These are phyloP conservation scores for Ceyx melanurus DNA, from an alignment of 2,113 vertebrate genomes.

Conservation along the genomic window DNA sequence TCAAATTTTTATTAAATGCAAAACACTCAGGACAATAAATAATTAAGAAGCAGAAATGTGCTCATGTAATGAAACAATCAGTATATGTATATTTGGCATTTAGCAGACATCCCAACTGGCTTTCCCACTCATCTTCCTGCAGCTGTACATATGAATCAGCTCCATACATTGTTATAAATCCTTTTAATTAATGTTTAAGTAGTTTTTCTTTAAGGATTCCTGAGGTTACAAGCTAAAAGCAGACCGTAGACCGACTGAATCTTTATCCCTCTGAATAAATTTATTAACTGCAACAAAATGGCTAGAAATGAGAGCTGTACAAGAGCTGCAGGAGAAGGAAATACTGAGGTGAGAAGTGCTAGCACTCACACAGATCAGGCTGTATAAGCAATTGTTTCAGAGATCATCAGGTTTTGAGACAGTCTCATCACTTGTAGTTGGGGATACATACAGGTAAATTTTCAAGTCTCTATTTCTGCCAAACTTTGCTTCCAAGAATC, in stretches of 20 bases:
- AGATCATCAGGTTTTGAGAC: neutral
- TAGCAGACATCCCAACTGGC: neutral
- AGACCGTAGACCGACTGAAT: neutral
- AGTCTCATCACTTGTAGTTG: neutral
- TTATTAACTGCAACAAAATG: neutral
- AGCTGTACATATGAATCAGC: conserved; percentile 14
- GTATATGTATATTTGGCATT: neutral
- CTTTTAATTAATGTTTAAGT: conserved; percentile 41
- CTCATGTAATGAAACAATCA: neutral
- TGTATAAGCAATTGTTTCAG: neutral
- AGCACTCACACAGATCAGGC: neutral
- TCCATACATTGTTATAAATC: neutral
- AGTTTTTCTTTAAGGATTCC: conserved; percentile 8
- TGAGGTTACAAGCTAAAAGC: conserved; percentile 13
- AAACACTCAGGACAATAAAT: neutral
- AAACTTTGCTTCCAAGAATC: neutral
- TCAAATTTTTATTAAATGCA: neutral
- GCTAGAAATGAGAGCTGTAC: neutral
- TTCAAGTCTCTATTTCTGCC: neutral
- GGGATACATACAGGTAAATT: neutral
- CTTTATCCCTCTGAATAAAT: neutral
- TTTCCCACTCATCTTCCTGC: neutral
- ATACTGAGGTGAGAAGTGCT: neutral
- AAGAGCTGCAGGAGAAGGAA: neutral
- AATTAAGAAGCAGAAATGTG: conserved; percentile 1